These are phyloP conservation scores for Synergus umbraculus DNA, from an alignment of 2,888 invertebrate species.

Conservation along the genomic window DNA sequence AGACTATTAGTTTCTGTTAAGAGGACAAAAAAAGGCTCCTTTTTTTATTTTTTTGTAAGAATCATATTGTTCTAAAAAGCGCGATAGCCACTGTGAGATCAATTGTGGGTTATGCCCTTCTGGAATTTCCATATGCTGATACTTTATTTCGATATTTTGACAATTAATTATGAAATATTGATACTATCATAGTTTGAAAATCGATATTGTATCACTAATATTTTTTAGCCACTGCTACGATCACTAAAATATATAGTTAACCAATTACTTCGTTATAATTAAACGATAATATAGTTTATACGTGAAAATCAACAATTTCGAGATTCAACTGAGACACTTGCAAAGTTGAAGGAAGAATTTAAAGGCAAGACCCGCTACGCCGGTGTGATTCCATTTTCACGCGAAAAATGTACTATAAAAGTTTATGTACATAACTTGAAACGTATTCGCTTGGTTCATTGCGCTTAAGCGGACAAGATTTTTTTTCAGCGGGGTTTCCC, in stretches of 20 bases:
- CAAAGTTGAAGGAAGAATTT: background rate
- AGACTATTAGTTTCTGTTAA: too few relatives aligned
- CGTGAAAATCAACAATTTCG: slow-evolving; percentile 60
- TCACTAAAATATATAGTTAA: slow-evolving; percentile 52
- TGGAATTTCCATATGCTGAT: too few relatives aligned
- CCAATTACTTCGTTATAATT: slow-evolving; percentile 55
- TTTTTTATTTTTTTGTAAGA: too few relatives aligned
- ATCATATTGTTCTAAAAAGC: too few relatives aligned
- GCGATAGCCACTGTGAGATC: too few relatives aligned
- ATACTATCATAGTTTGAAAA: too few relatives aligned
- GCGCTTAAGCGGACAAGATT: background rate
- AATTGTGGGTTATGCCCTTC: too few relatives aligned
- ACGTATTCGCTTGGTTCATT: background rate
- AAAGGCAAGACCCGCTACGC: background rate
- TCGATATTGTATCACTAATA: too few relatives aligned
- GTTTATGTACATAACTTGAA: slow-evolving; percentile 1
- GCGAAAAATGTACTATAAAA: background rate
- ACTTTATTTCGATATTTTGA: too few relatives aligned
- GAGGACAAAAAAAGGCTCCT: too few relatives aligned
- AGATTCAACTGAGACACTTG: background rate
- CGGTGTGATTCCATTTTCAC: background rate
- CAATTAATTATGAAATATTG: too few relatives aligned
- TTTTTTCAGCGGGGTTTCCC: background rate
- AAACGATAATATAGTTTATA: slow-evolving; percentile 62
- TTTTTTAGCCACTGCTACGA: background rate